Evolutionary conservation across 64 coral and sea anemone species (phyloP).

Genomic region (Porites australiensis): DNA sequence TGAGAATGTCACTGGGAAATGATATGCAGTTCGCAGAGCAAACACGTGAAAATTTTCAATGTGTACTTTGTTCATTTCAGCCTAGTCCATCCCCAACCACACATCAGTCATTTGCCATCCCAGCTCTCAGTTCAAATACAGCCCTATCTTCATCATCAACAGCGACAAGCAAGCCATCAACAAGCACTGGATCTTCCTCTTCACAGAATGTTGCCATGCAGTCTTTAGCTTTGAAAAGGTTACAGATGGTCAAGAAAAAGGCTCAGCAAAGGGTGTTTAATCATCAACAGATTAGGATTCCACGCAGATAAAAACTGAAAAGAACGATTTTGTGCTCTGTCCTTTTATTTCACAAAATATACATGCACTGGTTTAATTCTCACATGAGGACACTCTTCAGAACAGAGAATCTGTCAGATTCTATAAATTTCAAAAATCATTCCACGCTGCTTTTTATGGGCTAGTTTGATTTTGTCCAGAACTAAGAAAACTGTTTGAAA

Average conservation of each 20-base stretch:
- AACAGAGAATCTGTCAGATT: background rate
- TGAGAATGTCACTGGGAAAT: no score
- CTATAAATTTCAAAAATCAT: no score
- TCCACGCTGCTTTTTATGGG: no score
- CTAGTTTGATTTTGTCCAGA: no score
- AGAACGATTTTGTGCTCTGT: background rate
- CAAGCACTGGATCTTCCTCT: constrained; percentile 26
- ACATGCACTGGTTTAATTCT: no score
- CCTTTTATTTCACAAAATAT: no score
- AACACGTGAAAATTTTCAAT: no score
- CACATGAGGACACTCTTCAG: background rate
- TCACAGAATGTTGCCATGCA: constrained; percentile 89
- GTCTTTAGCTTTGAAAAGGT: constrained; percentile 65
- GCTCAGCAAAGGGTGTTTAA: constrained; percentile 86
- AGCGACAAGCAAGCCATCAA: constrained; percentile 42
- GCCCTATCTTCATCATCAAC: constrained; percentile 9
- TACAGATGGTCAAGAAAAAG: constrained; percentile 97
- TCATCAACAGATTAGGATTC: constrained; percentile 90
- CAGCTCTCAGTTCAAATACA: constrained; percentile 65
- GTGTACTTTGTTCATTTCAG: background rate
- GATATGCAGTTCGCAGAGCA: no score
- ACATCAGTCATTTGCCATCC: constrained; percentile 91
- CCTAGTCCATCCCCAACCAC: constrained; percentile 59
- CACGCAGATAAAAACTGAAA: constrained; percentile 65
- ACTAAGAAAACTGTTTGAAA: no score